Percentiles rank a stretch among this genome's conserved stretches.
Conservation (phyloP, 2,113 vertebrate genomes). For the Solenodon paradoxus region DNA sequence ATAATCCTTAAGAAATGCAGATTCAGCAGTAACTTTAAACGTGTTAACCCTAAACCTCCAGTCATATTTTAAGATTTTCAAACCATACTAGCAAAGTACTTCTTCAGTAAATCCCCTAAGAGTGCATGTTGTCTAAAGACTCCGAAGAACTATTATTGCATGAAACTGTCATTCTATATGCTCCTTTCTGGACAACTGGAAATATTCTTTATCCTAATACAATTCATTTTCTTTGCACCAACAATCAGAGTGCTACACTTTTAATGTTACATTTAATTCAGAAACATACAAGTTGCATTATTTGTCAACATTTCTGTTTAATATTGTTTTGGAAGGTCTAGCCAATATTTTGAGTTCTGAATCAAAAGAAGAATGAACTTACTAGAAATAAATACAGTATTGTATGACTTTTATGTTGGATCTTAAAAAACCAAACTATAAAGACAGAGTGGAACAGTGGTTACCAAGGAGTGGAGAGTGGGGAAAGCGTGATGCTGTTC, state of each 20-base stretch:
- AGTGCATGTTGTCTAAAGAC: neutral
- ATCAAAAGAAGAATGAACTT: neutral
- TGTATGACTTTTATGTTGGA: neutral
- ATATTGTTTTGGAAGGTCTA: no score
- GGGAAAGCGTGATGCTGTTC: neutral
- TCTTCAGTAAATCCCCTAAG: neutral
- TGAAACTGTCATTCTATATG: neutral
- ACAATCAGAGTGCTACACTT: neutral
- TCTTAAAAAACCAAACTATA: neutral
- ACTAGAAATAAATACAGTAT: neutral
- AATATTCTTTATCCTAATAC: no score
- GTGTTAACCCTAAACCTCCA: neutral
- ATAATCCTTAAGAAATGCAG: neutral
- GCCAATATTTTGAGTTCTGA: neutral
- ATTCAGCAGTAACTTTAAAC: conserved; percentile 3
- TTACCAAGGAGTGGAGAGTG: no score
- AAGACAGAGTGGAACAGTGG: neutral
- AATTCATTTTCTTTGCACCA: neutral
- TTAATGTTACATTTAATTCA: conserved; percentile 13
- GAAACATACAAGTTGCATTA: neutral
- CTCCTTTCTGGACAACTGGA: no score
- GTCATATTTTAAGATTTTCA: conserved; percentile 7
- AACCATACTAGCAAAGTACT: neutral
- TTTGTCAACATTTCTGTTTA: conserved; percentile 33
- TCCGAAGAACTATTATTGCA: neutral